phyloP scores from a whole-genome alignment of 1,140 invertebrate species.

The Zaprionus nigranus region DNA sequence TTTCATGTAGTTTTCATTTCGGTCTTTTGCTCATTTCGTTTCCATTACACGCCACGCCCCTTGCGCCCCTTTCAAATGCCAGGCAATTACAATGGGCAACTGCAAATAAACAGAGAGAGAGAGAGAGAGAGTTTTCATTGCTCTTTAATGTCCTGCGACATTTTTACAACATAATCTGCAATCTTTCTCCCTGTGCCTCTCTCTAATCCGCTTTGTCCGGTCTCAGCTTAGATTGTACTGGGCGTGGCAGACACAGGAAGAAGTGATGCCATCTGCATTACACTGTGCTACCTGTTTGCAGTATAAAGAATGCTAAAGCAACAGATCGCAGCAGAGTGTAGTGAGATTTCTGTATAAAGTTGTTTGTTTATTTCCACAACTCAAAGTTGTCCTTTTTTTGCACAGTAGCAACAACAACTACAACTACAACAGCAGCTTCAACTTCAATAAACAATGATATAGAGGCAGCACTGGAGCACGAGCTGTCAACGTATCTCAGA shows the following conservation, averaged over 20 bases:
- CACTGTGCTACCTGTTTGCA: constrained; percentile 42
- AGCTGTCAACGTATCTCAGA: constrained; percentile 7
- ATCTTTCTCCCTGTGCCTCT: constrained; percentile 20
- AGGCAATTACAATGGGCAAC: constrained; percentile 21
- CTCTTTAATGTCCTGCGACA: constrained; percentile 62
- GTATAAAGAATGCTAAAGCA: background rate
- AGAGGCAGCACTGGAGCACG: too few relatives aligned
- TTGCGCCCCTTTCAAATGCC: background rate
- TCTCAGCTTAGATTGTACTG: constrained; percentile 56
- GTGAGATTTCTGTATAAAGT: constrained; percentile 48
- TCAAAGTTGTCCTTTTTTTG: constrained; percentile 30
- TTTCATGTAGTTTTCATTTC: constrained; percentile 32
- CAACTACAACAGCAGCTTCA: constrained; percentile 27
- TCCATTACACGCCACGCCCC: constrained; percentile 71
- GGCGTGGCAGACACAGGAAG: constrained; percentile 74
- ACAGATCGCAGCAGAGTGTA: background rate
- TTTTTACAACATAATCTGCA: constrained; percentile 71
- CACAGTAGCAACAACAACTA: constrained; percentile 34
- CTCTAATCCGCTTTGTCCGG: constrained; percentile 54
- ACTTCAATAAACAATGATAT: constrained; percentile 40
- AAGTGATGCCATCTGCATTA: constrained; percentile 30
- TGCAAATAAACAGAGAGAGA: background rate
- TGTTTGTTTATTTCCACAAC: constrained; percentile 69
- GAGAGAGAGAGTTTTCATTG: too few relatives aligned
- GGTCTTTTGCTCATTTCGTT: constrained; percentile 42